Evolutionary conservation across 2,113 vertebrate species (phyloP).

Genomic region (Stictonetta naevosa): DNA sequence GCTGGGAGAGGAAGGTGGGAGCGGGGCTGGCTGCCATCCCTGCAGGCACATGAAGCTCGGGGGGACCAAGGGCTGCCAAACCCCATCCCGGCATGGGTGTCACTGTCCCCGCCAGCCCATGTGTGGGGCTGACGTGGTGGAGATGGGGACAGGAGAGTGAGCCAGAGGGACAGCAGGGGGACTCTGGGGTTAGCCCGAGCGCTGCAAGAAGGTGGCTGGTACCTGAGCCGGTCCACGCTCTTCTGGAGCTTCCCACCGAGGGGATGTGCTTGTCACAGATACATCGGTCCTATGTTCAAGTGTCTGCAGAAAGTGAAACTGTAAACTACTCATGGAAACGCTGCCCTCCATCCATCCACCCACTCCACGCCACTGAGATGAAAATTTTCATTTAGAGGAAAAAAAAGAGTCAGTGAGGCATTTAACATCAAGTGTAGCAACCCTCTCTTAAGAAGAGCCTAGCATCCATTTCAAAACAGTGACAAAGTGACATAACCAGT

Average conservation of each 20-base stretch:
- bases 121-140: neutral
- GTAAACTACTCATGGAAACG: conserved; percentile 80
- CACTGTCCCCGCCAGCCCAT: neutral
- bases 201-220: neutral
- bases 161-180: neutral
- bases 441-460: conserved; percentile 47
- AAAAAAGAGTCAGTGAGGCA: conserved; percentile 18
- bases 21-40: neutral
- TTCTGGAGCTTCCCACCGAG: conserved; percentile 32
- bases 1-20: neutral
- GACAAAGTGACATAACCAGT: conserved; percentile 55
- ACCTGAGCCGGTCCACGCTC: neutral
- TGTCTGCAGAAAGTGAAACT: conserved; percentile 85
- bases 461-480: conserved; percentile 55
- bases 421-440: conserved; percentile 60
- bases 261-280: conserved; percentile 83
- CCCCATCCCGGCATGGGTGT: neutral
- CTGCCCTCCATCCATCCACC: conserved; percentile 61
- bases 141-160: neutral
- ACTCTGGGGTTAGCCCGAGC: neutral
- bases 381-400: neutral
- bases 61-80: neutral
- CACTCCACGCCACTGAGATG: conserved; percentile 3
- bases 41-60: neutral
- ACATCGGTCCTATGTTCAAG: conserved; percentile 86